Evolutionary conservation across 35 echinoderm and acorn worm species (phyloP), one percentile per base, ranked within the genome.

Genomic region (Amphiura filiformis): DNA sequence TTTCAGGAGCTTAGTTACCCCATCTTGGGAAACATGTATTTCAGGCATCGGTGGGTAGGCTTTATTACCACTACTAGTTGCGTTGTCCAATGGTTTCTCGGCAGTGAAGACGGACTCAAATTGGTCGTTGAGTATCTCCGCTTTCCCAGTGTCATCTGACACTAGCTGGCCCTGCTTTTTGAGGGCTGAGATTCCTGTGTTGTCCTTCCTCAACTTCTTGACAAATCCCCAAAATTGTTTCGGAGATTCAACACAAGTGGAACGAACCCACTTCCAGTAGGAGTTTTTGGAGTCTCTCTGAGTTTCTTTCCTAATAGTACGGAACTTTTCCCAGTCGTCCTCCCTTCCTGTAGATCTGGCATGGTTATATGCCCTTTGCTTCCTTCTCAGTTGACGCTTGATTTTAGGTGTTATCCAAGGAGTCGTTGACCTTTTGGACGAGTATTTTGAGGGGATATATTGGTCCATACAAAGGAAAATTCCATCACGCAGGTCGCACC

Each of bases 1-100:
- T n/a, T n/a, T n/a, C n/a, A n/a, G n/a, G 22, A 82, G 40, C 80
- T 82, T 82, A 38, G 4, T 13, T 23, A 82, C 39, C 18, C 80
- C 34, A 41, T 28, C 28, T 39, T 28, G 13, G 39, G 80, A 39
- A 22, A 49, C 32, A 38, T 82, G 20, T 26, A 39, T 23, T 1
- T 37, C 18, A 14, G 80, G n/a, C 80, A 82, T 82, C 1, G 80
- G 36, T 37, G 80, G 35, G 2, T 31, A 36, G 20, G 44, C 20
- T 36, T 36, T 26, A n/a, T n/a, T n/a, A n/a, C n/a, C n/a, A 78
- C 36, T 31, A 15, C 18, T 36, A 31, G 76, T 78, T 26, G 32
- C 17, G 34, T 34, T 34, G 32, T 26, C 18, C 31, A 31, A 30
- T 34, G 31, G 36, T 34, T 78, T 32, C 5, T 78, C 76, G 20